Percentiles rank a stretch among this genome's conserved stretches.
Evolutionary conservation across 2,888 invertebrate species (phyloP).

Genomic region (Hypena proboscidalis): DNA sequence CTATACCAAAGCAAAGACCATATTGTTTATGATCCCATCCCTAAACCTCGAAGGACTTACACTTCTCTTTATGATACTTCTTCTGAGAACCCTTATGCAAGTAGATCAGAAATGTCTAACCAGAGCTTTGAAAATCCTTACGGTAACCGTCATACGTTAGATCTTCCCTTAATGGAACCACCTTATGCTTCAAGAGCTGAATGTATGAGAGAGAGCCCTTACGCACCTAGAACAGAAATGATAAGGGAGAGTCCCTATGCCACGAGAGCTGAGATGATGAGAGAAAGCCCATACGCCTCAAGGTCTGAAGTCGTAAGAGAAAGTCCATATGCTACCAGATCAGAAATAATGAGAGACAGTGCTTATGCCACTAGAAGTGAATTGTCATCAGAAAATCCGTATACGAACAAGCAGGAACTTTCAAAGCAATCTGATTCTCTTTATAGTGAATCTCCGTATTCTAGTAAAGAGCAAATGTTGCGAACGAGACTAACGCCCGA

Average conservation of each 20-base stretch:
- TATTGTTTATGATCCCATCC: constrained; percentile 79
- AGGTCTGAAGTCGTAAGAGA: constrained; percentile 32
- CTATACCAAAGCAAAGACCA: constrained; percentile 82
- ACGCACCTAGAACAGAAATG: constrained; percentile 46
- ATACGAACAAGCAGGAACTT: constrained; percentile 63
- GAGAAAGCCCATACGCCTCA: constrained; percentile 45
- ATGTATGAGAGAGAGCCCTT: constrained; percentile 42
- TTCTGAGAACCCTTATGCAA: constrained; percentile 74
- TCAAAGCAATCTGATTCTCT: constrained; percentile 65
- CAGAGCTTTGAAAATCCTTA: constrained; percentile 78
- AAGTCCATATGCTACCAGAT: constrained; percentile 43
- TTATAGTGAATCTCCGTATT: constrained; percentile 76
- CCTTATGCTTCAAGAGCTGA: constrained; percentile 65
- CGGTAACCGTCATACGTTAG: constrained; percentile 69
- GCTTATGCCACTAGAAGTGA: constrained; percentile 55
- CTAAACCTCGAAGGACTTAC: constrained; percentile 81
- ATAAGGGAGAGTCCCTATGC: constrained; percentile 43
- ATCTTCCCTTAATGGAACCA: constrained; percentile 73
- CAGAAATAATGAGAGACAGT: constrained; percentile 53
- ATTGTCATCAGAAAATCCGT: constrained; percentile 54
- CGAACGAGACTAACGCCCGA: constrained; percentile 71
- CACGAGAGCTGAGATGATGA: constrained; percentile 24
- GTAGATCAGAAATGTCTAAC: constrained; percentile 72
- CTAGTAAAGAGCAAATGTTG: constrained; percentile 77
- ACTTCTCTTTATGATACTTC: constrained; percentile 78